Evolutionary conservation across 1,140 invertebrate genomes (phyloP).

Genomic region (Lucilia cuprina): DNA sequence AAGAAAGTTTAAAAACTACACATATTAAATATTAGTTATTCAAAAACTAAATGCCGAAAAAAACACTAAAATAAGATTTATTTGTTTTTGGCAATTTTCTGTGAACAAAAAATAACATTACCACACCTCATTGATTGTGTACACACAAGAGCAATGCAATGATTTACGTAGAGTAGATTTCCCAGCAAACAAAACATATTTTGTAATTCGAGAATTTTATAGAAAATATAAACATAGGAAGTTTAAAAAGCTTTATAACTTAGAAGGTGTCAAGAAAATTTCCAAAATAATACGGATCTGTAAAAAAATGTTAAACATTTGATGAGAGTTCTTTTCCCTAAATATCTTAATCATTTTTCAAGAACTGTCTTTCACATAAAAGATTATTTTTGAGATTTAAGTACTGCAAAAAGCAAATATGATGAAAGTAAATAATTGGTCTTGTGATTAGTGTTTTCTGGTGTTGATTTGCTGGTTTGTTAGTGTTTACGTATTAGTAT

Average conservation of each 20-base stretch:
- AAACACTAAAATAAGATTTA: not conserved
- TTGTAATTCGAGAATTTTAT: not conserved
- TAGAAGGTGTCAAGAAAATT: too few relatives aligned
- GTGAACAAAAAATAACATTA: not conserved
- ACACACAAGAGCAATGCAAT: not conserved
- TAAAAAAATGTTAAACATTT: too few relatives aligned
- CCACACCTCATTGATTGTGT: constrained; percentile 24
- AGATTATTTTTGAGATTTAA: too few relatives aligned
- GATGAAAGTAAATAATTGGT: too few relatives aligned
- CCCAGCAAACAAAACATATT: not conserved
- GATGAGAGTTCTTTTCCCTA: too few relatives aligned
- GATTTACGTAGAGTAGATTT: too few relatives aligned
- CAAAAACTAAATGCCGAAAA: not conserved
- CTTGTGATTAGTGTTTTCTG: not conserved
- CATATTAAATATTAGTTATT: not conserved
- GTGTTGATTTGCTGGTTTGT: not conserved
- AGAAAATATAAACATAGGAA: too few relatives aligned
- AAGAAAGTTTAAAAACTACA: not conserved
- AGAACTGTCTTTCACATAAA: too few relatives aligned
- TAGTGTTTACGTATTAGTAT: not conserved
- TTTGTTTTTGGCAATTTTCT: constrained; percentile 9
- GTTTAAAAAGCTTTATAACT: too few relatives aligned
- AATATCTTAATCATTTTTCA: too few relatives aligned
- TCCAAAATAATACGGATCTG: too few relatives aligned
- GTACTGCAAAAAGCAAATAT: too few relatives aligned